Percentiles rank a stretch among this genome's conserved stretches.
Evolutionary conservation across 2,113 vertebrate species (phyloP).

Genomic region (Ciconia stormi): DNA sequence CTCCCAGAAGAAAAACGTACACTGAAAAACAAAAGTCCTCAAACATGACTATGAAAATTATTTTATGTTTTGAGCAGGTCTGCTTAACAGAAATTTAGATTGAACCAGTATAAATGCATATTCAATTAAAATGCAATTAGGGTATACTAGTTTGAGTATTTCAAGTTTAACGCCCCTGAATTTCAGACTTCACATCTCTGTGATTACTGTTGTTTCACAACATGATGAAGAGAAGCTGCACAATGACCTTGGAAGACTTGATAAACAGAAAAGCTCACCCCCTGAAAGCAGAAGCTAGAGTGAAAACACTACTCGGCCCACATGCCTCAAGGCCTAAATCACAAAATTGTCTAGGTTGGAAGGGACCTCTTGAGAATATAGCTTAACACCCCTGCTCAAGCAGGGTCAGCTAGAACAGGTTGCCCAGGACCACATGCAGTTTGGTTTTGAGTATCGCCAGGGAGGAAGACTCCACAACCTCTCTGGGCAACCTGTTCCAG

Average conservation of each 20-base stretch:
- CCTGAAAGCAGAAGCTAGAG: neutral
- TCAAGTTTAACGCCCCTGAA: neutral
- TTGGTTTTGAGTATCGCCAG: neutral
- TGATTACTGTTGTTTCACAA: neutral
- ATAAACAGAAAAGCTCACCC: neutral
- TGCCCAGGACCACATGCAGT: fast-evolving
- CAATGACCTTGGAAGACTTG: neutral
- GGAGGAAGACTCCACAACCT: neutral
- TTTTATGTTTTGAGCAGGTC: neutral
- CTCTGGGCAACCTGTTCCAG: neutral
- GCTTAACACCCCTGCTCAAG: neutral
- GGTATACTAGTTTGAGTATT: neutral
- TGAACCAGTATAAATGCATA: neutral
- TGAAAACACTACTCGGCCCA: neutral
- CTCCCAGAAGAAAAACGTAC: neutral
- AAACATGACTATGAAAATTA: neutral
- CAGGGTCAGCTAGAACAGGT: neutral
- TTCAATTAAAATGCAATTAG: neutral
- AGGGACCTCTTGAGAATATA: neutral
- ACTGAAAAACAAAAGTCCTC: neutral
- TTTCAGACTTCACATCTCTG: neutral
- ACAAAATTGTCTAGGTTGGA: neutral
- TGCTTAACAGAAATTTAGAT: neutral
- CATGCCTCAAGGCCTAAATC: neutral
- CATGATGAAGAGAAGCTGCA: neutral